These are phyloP conservation scores for Rhinopomastus cyanomelas DNA, from an alignment of 2,113 vertebrate genomes.

Conservation along the genomic window DNA sequence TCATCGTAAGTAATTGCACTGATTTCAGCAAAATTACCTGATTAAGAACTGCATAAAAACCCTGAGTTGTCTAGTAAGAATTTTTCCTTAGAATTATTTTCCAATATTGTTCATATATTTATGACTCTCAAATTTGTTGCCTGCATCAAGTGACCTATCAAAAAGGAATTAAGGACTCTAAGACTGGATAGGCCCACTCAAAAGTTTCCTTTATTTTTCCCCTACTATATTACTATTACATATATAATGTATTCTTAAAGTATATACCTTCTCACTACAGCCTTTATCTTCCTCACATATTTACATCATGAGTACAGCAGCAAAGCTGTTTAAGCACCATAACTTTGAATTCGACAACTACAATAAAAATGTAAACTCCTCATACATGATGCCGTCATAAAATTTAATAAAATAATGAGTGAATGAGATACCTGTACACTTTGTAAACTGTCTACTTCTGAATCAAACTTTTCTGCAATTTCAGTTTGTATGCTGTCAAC, in stretches of 20 bases:
- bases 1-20: neutral
- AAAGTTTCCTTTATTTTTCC: neutral
- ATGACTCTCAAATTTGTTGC: neutral
- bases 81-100: neutral
- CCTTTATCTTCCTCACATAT: neutral
- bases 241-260: neutral
- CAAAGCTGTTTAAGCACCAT: neutral
- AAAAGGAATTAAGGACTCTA: neutral
- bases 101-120: neutral
- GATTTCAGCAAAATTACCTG: neutral
- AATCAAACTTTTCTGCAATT: conserved; percentile 80
- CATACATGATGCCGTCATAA: neutral
- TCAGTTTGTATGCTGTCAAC: conserved; percentile 79
- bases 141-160: neutral
- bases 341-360: conserved; percentile 9
- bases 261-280: neutral
- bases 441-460: conserved; percentile 73
- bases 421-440: conserved; percentile 73
- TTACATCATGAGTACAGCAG: neutral
- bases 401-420: neutral
- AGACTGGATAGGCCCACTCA: neutral
- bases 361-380: neutral
- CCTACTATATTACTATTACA: neutral
- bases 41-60: neutral
- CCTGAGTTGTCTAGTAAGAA: neutral